A percentile compares a stretch with the other conserved stretches of the same genome.
phyloP scores from a whole-genome alignment of 1,140 invertebrate species.

The Campoletis sonorensis region DNA sequence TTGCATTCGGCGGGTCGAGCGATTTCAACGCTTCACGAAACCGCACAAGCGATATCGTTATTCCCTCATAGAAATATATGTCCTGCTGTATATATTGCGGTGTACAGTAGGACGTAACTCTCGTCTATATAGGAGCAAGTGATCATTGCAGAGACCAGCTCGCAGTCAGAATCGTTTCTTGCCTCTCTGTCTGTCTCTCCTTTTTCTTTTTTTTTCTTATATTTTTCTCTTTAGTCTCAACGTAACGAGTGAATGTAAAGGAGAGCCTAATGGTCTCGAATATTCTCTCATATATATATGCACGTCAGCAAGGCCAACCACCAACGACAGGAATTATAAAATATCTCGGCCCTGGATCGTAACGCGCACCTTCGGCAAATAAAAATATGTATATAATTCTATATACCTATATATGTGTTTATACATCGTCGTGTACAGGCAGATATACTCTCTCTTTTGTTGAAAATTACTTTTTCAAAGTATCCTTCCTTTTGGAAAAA shows the following conservation, averaged over 20 bases:
- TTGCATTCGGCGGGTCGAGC: background rate
- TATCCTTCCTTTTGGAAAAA: too few relatives aligned
- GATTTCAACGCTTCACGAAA: slow-evolving; percentile 22
- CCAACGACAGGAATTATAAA: slow-evolving; percentile 47
- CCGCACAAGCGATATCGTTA: slow-evolving; percentile 29
- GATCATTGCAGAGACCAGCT: slow-evolving; percentile 2
- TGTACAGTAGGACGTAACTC: slow-evolving; percentile 14
- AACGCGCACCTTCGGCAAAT: slow-evolving; percentile 35
- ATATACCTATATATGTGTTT: background rate
- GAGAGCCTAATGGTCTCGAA: slow-evolving; percentile 42
- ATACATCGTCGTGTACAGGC: background rate
- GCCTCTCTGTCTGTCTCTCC: slow-evolving; percentile 12
- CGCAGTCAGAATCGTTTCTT: slow-evolving; percentile 13
- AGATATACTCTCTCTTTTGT: slow-evolving; percentile 5
- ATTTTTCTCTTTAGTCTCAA: slow-evolving; percentile 5
- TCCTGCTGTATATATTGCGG: slow-evolving; percentile 10
- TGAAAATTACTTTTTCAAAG: background rate
- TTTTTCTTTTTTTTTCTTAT: background rate
- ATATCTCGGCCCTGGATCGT: slow-evolving; percentile 39
- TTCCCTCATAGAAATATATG: slow-evolving; percentile 8
- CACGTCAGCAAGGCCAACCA: slow-evolving; percentile 47
- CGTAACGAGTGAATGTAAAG: slow-evolving; percentile 41
- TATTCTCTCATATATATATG: slow-evolving; percentile 23
- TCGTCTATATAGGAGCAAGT: slow-evolving; percentile 7
- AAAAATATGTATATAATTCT: background rate